Conservation (phyloP, 2,113 vertebrate species). For the Leptosomus discolor region DNA sequence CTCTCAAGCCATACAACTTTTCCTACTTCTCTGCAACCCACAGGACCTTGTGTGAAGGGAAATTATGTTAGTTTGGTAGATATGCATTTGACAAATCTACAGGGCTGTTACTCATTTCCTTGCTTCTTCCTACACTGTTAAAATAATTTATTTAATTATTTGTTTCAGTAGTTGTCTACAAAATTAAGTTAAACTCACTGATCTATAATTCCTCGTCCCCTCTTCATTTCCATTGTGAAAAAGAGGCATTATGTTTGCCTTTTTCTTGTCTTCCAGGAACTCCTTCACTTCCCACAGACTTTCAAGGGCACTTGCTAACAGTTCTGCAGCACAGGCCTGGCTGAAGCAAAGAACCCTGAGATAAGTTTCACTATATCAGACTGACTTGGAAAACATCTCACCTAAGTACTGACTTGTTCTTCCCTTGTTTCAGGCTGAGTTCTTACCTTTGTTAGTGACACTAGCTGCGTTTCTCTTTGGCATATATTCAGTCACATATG, state of each 20-base stretch:
- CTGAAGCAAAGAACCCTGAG: slow-evolving; percentile 23
- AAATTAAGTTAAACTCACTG: slow-evolving; percentile 4
- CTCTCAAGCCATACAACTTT: neutral
- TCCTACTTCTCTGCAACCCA: neutral
- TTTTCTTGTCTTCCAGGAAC: neutral
- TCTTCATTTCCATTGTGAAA: neutral
- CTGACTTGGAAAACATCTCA: neutral
- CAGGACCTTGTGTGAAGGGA: neutral
- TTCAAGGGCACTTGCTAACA: neutral
- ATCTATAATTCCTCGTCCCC: neutral
- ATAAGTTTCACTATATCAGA: neutral
- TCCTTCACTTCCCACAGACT: neutral
- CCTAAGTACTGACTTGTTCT: neutral
- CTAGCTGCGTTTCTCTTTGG: neutral
- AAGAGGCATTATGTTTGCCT: neutral
- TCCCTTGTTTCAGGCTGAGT: neutral
- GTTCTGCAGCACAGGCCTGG: neutral
- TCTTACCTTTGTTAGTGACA: neutral
- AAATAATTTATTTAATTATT: neutral
- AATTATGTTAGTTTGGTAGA: neutral
- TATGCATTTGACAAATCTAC: neutral
- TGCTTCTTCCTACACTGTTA: neutral
- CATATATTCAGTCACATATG: neutral
- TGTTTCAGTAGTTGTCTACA: neutral
- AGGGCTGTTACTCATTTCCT: neutral